Percentiles rank a stretch among this genome's conserved stretches.
Evolutionary conservation across 2,888 invertebrate species (phyloP).

Genomic region (Autographa pulchrina): DNA sequence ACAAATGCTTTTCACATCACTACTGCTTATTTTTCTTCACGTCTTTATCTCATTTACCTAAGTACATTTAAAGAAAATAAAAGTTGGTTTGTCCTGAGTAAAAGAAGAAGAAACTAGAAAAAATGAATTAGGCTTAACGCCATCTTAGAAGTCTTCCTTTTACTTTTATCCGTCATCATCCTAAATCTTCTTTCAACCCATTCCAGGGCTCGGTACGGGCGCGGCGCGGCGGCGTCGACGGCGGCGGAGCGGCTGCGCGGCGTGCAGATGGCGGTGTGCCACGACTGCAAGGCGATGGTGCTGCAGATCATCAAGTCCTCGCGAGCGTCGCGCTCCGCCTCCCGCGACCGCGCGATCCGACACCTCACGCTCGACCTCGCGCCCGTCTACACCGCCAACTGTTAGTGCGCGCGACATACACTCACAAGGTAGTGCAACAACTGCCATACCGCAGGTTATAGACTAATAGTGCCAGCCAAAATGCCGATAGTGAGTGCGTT

Average conservation of each 20-base stretch:
- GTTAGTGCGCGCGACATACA: slow-evolving; percentile 65
- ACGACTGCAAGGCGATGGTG: slow-evolving; percentile 98
- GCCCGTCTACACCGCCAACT: slow-evolving; percentile 92
- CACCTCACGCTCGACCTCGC: slow-evolving; percentile 95
- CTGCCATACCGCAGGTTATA: neutral
- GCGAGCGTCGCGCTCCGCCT: slow-evolving; percentile 94
- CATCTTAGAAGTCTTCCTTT: no score
- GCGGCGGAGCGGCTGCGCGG: slow-evolving; percentile 91
- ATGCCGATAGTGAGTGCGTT: neutral
- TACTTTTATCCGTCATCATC: no score
- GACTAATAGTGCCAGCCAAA: neutral
- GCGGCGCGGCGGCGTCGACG: slow-evolving; percentile 88
- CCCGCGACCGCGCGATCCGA: slow-evolving; percentile 94
- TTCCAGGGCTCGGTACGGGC: slow-evolving; percentile 90
- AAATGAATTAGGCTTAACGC: no score
- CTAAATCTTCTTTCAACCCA: neutral
- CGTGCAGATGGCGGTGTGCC: slow-evolving; percentile 96
- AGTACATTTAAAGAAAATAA: no score
- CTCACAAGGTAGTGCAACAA: slow-evolving; percentile 16
- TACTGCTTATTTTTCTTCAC: no score
- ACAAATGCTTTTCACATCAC: no score
- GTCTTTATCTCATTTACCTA: no score
- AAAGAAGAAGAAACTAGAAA: no score
- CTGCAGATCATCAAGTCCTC: slow-evolving; percentile 97
- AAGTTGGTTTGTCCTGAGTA: no score